These are phyloP conservation scores for Steatornis caripensis DNA, from an alignment of 2,113 vertebrate genomes.

Conservation along the genomic window DNA sequence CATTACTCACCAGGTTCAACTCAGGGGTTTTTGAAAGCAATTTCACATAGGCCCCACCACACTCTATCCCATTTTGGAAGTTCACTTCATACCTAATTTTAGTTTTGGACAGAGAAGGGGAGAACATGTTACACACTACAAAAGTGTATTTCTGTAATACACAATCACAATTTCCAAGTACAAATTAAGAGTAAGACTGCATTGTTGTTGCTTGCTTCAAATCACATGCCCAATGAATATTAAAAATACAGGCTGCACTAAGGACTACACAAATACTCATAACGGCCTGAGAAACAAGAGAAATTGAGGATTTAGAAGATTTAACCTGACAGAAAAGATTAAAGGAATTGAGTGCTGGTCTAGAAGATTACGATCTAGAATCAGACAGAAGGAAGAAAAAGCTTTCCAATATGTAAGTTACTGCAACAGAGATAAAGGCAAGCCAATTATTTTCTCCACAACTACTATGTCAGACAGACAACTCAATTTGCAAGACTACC, in stretches of 20 bases:
- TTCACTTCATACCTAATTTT: constrained; percentile 94
- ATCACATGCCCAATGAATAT: background rate
- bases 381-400: background rate
- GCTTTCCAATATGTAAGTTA: background rate
- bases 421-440: background rate
- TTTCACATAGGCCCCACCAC: constrained; percentile 95
- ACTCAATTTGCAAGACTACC: background rate
- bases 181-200: background rate
- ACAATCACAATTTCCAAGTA: background rate
- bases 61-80: constrained; percentile 97
- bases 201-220: background rate
- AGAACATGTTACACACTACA: background rate
- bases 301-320: background rate
- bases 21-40: constrained; percentile 89
- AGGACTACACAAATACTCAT: background rate
- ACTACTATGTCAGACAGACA: background rate
- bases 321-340: background rate
- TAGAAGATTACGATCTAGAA: background rate
- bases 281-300: background rate
- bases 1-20: constrained; percentile 85
- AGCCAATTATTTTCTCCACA: background rate
- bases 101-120: constrained; percentile 20
- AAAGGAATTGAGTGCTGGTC: background rate
- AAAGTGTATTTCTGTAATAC: background rate
- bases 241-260: background rate